Evolutionary conservation across 2,888 invertebrate genomes (phyloP).

Genomic region (Plagiodera versicolora): DNA sequence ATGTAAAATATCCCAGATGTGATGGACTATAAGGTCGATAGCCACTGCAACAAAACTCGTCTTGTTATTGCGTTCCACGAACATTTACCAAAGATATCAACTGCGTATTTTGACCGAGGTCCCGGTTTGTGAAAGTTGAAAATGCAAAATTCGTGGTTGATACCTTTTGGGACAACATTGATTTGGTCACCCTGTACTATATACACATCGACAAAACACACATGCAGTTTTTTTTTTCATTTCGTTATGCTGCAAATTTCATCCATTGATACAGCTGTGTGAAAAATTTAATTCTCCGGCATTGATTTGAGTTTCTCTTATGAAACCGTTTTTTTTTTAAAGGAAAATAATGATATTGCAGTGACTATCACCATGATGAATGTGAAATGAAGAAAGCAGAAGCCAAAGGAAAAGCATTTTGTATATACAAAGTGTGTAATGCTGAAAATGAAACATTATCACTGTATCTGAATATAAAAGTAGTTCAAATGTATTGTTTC

Average conservation of each 20-base stretch:
- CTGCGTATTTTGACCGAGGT: not conserved
- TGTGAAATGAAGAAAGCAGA: conserved; percentile 9
- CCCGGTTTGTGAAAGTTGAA: not conserved
- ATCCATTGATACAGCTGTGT: too few relatives aligned
- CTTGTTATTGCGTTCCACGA: conserved; percentile 13
- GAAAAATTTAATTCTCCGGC: too few relatives aligned
- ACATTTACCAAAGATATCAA: not conserved
- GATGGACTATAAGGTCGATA: conserved; percentile 98
- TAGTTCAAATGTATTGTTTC: too few relatives aligned
- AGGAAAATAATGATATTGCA: conserved; percentile 41
- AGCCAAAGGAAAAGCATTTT: conserved; percentile 13
- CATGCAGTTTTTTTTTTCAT: conserved; percentile 9
- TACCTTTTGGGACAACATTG: not conserved
- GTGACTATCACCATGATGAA: conserved; percentile 43
- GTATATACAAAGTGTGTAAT: not conserved
- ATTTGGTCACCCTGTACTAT: not conserved
- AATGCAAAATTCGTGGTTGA: too few relatives aligned
- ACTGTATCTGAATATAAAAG: too few relatives aligned
- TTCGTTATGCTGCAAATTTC: too few relatives aligned
- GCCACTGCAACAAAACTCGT: conserved; percentile 85
- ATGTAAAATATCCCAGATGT: conserved; percentile 95
- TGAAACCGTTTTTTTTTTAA: conserved; percentile 1
- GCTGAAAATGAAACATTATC: too few relatives aligned
- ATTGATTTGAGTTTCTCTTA: not conserved
- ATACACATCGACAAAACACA: conserved; percentile 19